Conservation (phyloP, 2,888 invertebrate species). For the Eupsilia transversa region DNA sequence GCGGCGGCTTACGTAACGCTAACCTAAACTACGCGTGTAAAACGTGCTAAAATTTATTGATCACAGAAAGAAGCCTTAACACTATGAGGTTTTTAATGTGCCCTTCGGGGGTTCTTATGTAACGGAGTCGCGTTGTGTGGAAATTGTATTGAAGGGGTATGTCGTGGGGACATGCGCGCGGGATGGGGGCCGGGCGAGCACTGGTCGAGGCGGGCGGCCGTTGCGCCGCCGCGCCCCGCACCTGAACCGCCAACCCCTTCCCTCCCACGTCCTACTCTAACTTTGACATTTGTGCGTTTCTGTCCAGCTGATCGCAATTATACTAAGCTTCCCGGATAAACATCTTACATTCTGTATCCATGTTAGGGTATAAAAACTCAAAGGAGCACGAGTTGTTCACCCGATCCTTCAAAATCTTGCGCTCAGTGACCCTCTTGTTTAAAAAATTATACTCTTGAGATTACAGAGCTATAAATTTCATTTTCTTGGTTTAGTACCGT, state of each 20-base stretch:
- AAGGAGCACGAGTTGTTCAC: conserved; percentile 18
- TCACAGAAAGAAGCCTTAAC: conserved; percentile 90
- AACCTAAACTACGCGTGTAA: conserved; percentile 86
- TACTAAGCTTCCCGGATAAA: conserved; percentile 54
- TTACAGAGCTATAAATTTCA: conserved; percentile 50
- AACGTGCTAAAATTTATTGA: conserved; percentile 88
- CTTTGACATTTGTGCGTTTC: conserved; percentile 74
- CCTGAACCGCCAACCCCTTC: conserved; percentile 53
- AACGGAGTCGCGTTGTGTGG: conserved; percentile 86
- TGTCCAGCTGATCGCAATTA: conserved; percentile 70
- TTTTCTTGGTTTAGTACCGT: conserved; percentile 38
- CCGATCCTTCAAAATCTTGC: conserved; percentile 27
- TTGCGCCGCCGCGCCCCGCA: conserved; percentile 69
- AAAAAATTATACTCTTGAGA: conserved; percentile 52
- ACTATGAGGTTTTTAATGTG: conserved; percentile 81
- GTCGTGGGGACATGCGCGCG: conserved; percentile 86
- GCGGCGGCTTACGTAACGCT: conserved; percentile 89
- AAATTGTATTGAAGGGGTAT: conserved; percentile 78
- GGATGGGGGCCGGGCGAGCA: conserved; percentile 86
- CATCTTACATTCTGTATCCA: conserved; percentile 31
- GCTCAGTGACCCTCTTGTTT: conserved; percentile 24
- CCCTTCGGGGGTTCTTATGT: conserved; percentile 84
- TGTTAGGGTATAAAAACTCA: conserved; percentile 32
- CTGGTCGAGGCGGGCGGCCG: conserved; percentile 77
- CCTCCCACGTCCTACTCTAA: conserved; percentile 57